These are phyloP conservation scores for Allygus modestus DNA, from an alignment of 2,888 invertebrate genomes.

Conservation along the genomic window DNA sequence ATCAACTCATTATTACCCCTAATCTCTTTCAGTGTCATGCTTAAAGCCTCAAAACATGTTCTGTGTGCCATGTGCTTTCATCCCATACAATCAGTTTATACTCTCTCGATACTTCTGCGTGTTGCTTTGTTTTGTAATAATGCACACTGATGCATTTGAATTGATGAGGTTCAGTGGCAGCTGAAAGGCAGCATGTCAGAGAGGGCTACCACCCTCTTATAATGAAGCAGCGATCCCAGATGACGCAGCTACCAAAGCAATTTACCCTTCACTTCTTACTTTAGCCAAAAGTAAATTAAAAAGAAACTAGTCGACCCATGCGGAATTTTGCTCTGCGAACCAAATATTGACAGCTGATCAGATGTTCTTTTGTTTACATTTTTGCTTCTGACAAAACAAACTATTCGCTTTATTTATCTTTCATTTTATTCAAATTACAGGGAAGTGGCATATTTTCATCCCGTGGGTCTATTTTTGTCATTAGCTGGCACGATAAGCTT, in stretches of 20 bases:
- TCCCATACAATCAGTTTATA: slow-evolving; percentile 73
- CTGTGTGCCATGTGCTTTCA: slow-evolving; percentile 74
- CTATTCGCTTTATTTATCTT: too few species aligned
- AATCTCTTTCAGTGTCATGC: slow-evolving; percentile 70
- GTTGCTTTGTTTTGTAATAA: slow-evolving; percentile 65
- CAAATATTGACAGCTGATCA: too few species aligned
- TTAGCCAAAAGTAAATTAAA: slow-evolving; percentile 72
- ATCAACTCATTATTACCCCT: slow-evolving; percentile 65
- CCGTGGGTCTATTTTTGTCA: too few species aligned
- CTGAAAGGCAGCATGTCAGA: slow-evolving; percentile 20
- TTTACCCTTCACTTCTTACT: slow-evolving; percentile 71
- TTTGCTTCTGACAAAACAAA: too few species aligned
- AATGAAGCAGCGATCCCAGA: slow-evolving; percentile 72
- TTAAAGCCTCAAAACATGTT: slow-evolving; percentile 71
- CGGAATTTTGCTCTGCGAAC: too few species aligned
- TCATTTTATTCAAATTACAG: too few species aligned
- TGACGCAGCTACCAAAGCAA: slow-evolving; percentile 73
- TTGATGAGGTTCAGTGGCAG: not conserved
- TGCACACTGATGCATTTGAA: not conserved
- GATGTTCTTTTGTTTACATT: too few species aligned
- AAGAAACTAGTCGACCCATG: too few species aligned
- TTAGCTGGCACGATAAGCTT: too few species aligned
- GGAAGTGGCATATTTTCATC: too few species aligned
- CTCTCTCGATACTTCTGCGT: slow-evolving; percentile 71
- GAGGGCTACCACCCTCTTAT: not conserved